phyloP scores from a whole-genome alignment of 2,113 vertebrate genomes.

The Hoplias malabaricus region DNA sequence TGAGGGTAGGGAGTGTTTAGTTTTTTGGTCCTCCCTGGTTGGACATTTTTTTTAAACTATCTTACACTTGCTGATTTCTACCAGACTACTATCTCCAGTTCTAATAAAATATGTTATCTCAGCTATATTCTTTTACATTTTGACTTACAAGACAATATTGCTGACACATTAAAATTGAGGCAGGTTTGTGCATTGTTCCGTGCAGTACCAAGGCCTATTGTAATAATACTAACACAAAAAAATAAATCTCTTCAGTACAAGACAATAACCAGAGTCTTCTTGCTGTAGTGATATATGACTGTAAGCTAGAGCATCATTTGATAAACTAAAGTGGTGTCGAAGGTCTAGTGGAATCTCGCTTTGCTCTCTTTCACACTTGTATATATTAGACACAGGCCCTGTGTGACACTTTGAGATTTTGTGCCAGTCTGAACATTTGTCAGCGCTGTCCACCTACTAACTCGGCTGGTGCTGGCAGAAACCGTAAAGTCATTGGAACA shows the following conservation, averaged over 20 bases:
- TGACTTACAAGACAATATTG: too few relatives aligned
- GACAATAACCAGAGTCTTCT: not conserved
- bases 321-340: not conserved
- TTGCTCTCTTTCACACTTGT: constrained; percentile 5
- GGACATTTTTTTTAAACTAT: too few relatives aligned
- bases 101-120: too few relatives aligned
- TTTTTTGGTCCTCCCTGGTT: too few relatives aligned
- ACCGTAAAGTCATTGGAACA: constrained; percentile 55
- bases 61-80: too few relatives aligned
- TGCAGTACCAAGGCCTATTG: too few relatives aligned
- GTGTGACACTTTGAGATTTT: constrained; percentile 31
- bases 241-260: not conserved
- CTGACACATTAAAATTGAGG: too few relatives aligned
- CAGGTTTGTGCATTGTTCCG: too few relatives aligned
- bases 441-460: constrained; percentile 58
- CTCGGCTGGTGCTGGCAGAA: constrained; percentile 56
- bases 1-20: too few relatives aligned
- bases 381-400: constrained; percentile 21
- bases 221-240: too few relatives aligned
- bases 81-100: too few relatives aligned
- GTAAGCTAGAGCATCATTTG: not conserved
- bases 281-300: not conserved
- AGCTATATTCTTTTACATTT: too few relatives aligned
- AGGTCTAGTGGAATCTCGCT: not conserved
- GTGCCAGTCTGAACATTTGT: constrained; percentile 60